Evolutionary conservation across 2,113 vertebrate species (phyloP), one percentile per base, ranked within the genome.

Genomic region (Etia nguti): DNA sequence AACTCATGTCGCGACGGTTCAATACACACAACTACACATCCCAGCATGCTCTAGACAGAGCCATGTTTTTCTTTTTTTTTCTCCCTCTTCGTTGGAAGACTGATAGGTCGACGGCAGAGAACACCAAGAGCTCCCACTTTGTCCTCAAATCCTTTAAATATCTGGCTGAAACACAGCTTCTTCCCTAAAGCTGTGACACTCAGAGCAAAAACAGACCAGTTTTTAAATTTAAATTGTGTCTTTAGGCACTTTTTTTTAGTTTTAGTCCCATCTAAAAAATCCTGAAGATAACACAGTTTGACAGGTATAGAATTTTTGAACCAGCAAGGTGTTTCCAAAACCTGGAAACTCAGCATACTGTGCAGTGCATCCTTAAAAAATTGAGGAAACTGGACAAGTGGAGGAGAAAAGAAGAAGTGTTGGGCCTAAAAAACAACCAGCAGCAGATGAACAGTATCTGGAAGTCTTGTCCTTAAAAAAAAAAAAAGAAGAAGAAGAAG

Each of bases 11-110:
- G 18, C 3, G 4, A 6, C 4, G 5, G 6, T 16, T n/a, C 0
- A 34, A 6, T 16, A 13, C 2, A 0, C 20, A 20, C 48, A 60
- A 96, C 96, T 96, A 89, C 95, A 90, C 10, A n/a, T 96, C 90
- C 96, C 95, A 52, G 12, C 2, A 81, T 90, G 65, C 92, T 73
- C 62, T 24, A 26, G 22, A 62, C 8, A 6, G 2, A 36, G 6
- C 57, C 90, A 48, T 88, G 46, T 48, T 48, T 87, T 43, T 38
- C 80, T 68, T 24, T 3, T 2, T 50, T 16, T 1, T 20, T 29
- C 20, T 8, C 34, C 11, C 20, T 65, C 20, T 22, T 13, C 43
- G 24, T 12, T 54, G 82, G 36, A 57, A 80, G n/a, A 10, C 8
- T 36, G 91, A 92, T 90, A 82, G 60, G 20, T 3, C 4, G 15